Percentiles rank a stretch among this genome's conserved stretches.
phyloP scores from a whole-genome alignment of 2,113 vertebrate genomes.

The Oryzias woworae region DNA sequence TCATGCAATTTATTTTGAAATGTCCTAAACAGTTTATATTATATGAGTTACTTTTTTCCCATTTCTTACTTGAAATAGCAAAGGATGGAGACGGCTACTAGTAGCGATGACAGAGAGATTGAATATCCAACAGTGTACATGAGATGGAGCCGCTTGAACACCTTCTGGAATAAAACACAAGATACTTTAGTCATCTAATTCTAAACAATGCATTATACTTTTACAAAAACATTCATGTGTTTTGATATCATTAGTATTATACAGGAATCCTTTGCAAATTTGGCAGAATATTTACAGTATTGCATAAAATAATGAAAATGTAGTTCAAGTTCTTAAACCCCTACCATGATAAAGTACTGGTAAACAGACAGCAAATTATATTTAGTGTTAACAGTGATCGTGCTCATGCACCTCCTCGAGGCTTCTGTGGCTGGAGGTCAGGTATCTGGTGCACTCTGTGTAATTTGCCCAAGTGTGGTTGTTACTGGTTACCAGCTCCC shows the following conservation, averaged over 20 bases:
- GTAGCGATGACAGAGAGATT: conserved; percentile 83
- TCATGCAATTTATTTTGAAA: neutral
- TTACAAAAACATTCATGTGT: neutral
- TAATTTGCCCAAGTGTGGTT: conserved; percentile 96
- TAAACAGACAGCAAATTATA: neutral
- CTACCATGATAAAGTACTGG: too few species aligned
- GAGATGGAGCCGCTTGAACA: conserved; percentile 87
- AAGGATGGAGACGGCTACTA: conserved; percentile 85
- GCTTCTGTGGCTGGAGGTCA: conserved; percentile 75
- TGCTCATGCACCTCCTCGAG: conserved; percentile 78
- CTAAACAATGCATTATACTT: neutral
- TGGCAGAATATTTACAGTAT: too few species aligned
- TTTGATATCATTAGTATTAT: too few species aligned
- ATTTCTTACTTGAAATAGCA: conserved; percentile 88
- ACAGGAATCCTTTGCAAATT: too few species aligned
- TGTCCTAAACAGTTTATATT: neutral
- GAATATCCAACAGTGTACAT: conserved; percentile 92
- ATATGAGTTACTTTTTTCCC: neutral
- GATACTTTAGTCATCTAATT: neutral
- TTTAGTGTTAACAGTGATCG: neutral
- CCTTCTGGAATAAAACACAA: conserved; percentile 74
- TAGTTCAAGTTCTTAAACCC: too few species aligned
- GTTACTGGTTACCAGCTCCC: conserved; percentile 81
- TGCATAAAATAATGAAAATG: too few species aligned
- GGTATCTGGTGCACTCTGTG: conserved; percentile 84